These are phyloP conservation scores for Zapus hudsonius DNA, from an alignment of 2,113 vertebrate species.

Conservation along the genomic window DNA sequence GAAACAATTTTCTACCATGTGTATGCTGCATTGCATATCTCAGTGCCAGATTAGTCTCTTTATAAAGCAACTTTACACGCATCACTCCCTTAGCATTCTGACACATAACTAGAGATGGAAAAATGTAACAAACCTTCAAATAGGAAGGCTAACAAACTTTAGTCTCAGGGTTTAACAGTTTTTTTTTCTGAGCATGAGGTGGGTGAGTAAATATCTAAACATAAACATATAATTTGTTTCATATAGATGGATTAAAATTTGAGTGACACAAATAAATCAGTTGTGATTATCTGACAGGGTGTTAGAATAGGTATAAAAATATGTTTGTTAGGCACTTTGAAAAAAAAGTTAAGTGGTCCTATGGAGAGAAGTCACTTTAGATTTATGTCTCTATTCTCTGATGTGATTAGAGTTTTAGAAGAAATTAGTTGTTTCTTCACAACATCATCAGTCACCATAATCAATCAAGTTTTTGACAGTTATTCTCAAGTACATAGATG, in stretches of 20 bases:
- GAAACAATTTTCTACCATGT: not conserved
- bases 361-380: slow-evolving; percentile 32
- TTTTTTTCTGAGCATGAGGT: slow-evolving; percentile 10
- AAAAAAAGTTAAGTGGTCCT: not conserved
- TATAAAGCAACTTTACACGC: not conserved
- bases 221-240: not conserved
- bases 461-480: slow-evolving; percentile 43
- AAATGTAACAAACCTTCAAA: slow-evolving; percentile 33
- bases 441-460: slow-evolving; percentile 28
- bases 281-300: not conserved
- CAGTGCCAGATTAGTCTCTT: slow-evolving; percentile 20
- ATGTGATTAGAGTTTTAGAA: slow-evolving; percentile 39
- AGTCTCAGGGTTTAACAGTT: not conserved
- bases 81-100: slow-evolving; percentile 4
- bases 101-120: not conserved
- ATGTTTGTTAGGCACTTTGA: not conserved
- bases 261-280: not conserved
- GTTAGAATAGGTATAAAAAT: not conserved
- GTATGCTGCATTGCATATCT: not conserved
- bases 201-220: not conserved
- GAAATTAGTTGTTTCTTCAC: slow-evolving; percentile 52
- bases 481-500: slow-evolving; percentile 9
- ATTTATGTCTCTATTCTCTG: not conserved
- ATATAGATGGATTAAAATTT: not conserved
- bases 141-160: not conserved